Evolutionary conservation across 2,797 vertebrate genomes (phyloP).

Genomic region (Hippocampus kuda): DNA sequence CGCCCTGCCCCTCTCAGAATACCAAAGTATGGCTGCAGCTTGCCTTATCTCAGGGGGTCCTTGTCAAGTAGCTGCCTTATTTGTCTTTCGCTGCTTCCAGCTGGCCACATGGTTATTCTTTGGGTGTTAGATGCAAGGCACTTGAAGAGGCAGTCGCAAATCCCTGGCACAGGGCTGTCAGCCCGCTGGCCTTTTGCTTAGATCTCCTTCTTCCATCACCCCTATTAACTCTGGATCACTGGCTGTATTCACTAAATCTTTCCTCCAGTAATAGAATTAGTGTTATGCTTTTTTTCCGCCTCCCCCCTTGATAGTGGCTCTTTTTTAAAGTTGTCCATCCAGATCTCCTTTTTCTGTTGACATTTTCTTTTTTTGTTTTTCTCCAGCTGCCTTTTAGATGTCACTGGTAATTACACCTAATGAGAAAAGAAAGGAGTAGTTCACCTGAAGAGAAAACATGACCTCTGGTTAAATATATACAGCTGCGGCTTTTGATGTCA

Average conservation of each 20-base stretch:
- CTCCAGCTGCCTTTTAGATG: constrained; percentile 42
- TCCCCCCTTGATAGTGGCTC: constrained; percentile 14
- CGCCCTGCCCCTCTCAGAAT: constrained; percentile 35
- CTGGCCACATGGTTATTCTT: constrained; percentile 34
- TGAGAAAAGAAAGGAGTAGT: constrained; percentile 43
- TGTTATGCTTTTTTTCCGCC: background rate
- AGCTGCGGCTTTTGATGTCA: constrained; percentile 23
- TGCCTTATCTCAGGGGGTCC: constrained; percentile 40
- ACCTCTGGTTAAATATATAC: constrained; percentile 41
- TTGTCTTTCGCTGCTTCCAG: constrained; percentile 38
- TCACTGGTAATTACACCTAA: constrained; percentile 54
- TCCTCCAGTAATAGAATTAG: constrained; percentile 57
- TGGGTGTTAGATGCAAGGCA: constrained; percentile 36
- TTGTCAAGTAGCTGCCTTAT: constrained; percentile 46
- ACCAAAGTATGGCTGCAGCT: constrained; percentile 41
- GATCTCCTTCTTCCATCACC: constrained; percentile 52
- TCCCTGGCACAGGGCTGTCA: constrained; percentile 19
- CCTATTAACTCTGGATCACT: constrained; percentile 73
- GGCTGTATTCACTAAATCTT: constrained; percentile 55
- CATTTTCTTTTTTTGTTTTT: constrained; percentile 24
- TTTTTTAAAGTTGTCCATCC: constrained; percentile 25
- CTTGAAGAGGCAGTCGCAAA: constrained; percentile 41
- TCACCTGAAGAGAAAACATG: constrained; percentile 45
- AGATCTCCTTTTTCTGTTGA: constrained; percentile 31
- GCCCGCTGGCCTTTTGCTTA: constrained; percentile 34